These are phyloP conservation scores for Pseudorasbora parva DNA, from an alignment of 2,113 vertebrate species.

Conservation along the genomic window DNA sequence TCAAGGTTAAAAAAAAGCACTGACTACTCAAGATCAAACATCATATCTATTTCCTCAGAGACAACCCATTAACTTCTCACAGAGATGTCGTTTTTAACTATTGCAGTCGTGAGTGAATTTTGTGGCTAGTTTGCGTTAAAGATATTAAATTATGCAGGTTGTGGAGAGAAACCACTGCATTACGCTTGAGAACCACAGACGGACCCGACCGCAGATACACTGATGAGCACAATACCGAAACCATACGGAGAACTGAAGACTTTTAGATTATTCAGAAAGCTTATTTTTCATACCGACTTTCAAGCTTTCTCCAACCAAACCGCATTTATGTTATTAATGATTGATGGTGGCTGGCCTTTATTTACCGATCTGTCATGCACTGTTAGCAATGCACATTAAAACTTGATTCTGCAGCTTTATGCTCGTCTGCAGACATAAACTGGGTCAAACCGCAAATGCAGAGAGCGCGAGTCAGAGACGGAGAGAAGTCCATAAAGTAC, in stretches of 20 bases:
- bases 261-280: background rate
- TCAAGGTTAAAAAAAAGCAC: background rate
- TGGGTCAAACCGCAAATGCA: constrained; percentile 22
- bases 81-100: constrained; percentile 4
- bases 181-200: background rate
- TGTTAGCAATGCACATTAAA: constrained; percentile 14
- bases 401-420: constrained; percentile 15
- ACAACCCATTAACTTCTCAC: background rate
- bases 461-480: background rate
- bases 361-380: constrained; percentile 32
- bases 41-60: constrained; percentile 6
- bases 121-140: constrained; percentile 45
- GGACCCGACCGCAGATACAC: constrained; percentile 4
- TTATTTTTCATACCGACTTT: background rate
- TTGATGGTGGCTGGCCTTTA: constrained; percentile 13
- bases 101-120: constrained; percentile 20
- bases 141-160: constrained; percentile 44
- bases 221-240: background rate
- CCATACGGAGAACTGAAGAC: background rate
- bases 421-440: constrained; percentile 4
- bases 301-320: constrained; percentile 1
- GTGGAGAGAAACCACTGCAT: constrained; percentile 21
- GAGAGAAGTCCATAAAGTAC: background rate
- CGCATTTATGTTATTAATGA: constrained; percentile 14
- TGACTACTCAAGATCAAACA: background rate